Conservation (phyloP, 2,888 invertebrate genomes). For the Linnaemya vulpina region DNA sequence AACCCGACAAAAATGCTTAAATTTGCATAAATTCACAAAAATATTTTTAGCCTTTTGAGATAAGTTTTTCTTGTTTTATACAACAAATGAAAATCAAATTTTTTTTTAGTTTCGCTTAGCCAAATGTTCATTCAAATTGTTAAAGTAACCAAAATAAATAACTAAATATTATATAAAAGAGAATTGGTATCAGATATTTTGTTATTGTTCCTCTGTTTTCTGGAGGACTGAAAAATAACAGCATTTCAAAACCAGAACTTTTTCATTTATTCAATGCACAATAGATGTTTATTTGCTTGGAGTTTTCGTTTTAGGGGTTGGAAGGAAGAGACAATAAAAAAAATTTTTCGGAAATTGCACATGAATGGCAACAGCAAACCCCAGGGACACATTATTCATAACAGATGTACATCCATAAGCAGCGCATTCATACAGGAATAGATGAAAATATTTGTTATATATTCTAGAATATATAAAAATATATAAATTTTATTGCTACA, state of each 20-base stretch:
- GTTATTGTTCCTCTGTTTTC: neutral
- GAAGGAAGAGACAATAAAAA: conserved; percentile 11
- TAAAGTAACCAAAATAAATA: neutral
- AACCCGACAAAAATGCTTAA: neutral
- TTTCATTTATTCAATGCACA: conserved; percentile 8
- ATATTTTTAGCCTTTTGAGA: neutral
- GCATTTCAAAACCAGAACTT: conserved; percentile 21
- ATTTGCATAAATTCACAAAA: conserved; percentile 25
- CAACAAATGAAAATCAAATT: neutral
- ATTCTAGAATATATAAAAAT: neutral
- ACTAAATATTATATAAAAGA: neutral
- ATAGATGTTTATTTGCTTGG: neutral
- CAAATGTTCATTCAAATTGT: neutral
- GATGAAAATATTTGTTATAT: neutral
- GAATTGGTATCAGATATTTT: neutral
- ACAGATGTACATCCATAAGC: conserved; percentile 36
- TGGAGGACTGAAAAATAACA: neutral
- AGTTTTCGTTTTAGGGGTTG: neutral
- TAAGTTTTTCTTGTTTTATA: neutral
- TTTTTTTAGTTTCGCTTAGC: neutral
- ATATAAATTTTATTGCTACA: neutral
- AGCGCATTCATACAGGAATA: neutral
- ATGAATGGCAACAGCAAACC: conserved; percentile 46
- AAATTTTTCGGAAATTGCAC: conserved; percentile 37
- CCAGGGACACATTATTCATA: conserved; percentile 51